These are phyloP conservation scores for Argyra leucocephala DNA, from an alignment of 2,888 invertebrate genomes.

Conservation along the genomic window DNA sequence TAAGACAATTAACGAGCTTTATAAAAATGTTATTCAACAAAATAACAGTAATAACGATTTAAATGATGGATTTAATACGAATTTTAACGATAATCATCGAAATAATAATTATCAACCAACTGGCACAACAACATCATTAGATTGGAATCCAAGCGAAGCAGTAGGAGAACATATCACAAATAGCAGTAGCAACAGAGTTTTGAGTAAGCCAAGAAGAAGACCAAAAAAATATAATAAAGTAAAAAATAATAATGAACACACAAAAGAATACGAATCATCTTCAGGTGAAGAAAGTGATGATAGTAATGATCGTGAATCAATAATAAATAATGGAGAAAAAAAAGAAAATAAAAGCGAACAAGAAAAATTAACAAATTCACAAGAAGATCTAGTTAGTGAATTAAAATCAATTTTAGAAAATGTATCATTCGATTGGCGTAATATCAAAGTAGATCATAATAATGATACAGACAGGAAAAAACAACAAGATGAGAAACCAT, in stretches of 20 bases:
- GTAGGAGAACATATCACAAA: background rate
- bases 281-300: background rate
- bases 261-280: background rate
- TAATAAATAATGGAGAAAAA: background rate
- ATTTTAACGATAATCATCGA: background rate
- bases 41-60: background rate
- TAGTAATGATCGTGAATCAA: background rate
- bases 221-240: background rate
- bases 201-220: background rate
- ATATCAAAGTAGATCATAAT: background rate
- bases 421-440: slow-evolving; percentile 3
- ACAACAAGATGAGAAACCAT: background rate
- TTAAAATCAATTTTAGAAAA: slow-evolving; percentile 4
- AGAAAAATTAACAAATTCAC: background rate
- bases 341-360: background rate
- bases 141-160: background rate
- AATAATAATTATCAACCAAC: background rate
- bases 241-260: background rate
- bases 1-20: background rate
- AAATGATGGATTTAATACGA: background rate
- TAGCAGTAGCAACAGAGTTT: background rate
- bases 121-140: background rate
- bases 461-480: background rate
- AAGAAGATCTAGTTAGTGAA: slow-evolving; percentile 1
- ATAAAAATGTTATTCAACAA: background rate